Conservation (phyloP, 2,113 vertebrate species). For the Oreochromis niloticus region DNA sequence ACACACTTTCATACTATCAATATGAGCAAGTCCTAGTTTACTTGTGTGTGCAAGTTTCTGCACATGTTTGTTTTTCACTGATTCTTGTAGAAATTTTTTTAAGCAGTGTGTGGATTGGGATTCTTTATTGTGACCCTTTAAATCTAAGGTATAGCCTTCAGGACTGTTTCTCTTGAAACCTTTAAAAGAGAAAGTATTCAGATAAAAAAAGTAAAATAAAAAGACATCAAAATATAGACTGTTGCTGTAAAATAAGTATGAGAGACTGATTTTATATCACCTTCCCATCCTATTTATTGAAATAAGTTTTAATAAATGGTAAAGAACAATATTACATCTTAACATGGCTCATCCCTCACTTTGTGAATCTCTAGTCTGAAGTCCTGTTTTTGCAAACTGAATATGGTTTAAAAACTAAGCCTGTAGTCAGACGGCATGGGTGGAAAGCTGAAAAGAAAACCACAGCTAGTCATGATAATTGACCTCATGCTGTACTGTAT, state of each 20-base stretch:
- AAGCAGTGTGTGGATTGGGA: neutral
- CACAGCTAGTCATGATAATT: neutral
- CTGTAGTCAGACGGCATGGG: neutral
- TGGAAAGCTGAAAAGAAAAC: neutral
- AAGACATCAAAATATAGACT: neutral
- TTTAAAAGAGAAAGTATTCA: neutral
- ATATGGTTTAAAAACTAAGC: neutral
- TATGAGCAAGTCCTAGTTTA: neutral
- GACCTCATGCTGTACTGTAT: neutral
- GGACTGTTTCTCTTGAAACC: neutral
- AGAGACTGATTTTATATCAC: neutral
- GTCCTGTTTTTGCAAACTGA: neutral
- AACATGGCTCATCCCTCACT: neutral
- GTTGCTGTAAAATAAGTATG: neutral
- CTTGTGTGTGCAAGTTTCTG: neutral
- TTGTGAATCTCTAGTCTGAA: neutral
- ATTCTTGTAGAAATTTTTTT: neutral
- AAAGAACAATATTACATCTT: neutral
- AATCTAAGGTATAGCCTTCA: neutral
- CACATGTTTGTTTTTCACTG: neutral
- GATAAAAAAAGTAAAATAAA: neutral
- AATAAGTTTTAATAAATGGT: neutral
- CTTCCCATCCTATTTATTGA: neutral
- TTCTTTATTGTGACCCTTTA: neutral
- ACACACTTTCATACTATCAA: neutral